Base-by-base conservation (phyloP, 2,797 vertebrate species). In the Moxostoma hubbsi region DNA sequence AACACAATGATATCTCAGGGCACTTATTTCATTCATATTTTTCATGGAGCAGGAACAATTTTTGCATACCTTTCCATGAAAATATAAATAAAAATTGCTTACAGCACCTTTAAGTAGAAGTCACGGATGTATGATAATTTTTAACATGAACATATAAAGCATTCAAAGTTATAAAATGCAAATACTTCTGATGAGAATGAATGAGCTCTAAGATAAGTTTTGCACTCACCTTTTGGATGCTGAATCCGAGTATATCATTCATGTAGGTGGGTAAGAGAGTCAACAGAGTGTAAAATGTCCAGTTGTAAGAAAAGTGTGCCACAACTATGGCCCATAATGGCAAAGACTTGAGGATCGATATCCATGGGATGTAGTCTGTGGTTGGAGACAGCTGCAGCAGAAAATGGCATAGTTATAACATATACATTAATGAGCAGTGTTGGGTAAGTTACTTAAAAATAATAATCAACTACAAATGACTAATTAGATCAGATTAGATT, bases 251-350 rank as follows among this genome's bases (percentile, higher is more conserved):
- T 54, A 99, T 92, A 71, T 97, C 91, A 55, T 93, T 97, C 98
- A 99, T 98, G 81, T 99, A 99, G 0, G 98, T 99, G n/a, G 98
- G 98, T 85, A 99, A 90, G 84, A 99, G 94, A 0, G 98, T 99
- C 84, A 99, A 92, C 69, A 99, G 93, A 0, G 98, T 99, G 85
- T 99, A 99, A 91, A 98, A 99, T 85, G 96, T 98, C 98, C 98
- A 99, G 80, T 98, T 99, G 85, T 97, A 98, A 71, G 96, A 99
- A 90, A 98, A 99, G 81, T 99, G 98, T 84, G 97, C 96, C 74
- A 98, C 95, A 2, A 98, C 94, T 0, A 99, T 98, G 77, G 97
- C 96, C 96, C 94, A 96, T 50, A 99, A 92, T 0, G 97, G 95
- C 64, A 86, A 10, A 0, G 96, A 99, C 0, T 89, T 93, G 66